These are phyloP conservation scores for Phenganax stokvisi DNA, from an alignment of 92 coral and sea anemone species.

Conservation along the genomic window DNA sequence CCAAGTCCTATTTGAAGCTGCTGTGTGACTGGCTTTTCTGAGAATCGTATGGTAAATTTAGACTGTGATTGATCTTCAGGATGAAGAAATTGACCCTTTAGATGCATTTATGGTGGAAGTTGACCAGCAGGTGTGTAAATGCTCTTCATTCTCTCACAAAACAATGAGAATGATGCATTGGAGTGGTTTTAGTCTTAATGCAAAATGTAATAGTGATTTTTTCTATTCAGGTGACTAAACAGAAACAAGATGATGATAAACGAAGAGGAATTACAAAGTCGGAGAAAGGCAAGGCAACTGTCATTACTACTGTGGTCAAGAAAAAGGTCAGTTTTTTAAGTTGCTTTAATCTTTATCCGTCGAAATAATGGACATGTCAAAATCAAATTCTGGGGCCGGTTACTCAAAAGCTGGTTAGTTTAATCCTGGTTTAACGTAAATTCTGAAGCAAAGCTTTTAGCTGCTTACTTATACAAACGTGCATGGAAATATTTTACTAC, in stretches of 20 bases:
- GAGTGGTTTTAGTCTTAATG: not conserved
- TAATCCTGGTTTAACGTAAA: too few relatives aligned
- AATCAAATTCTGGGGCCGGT: too few relatives aligned
- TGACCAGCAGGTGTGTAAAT: constrained; percentile 58
- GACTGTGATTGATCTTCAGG: constrained; percentile 35
- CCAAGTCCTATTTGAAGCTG: too few relatives aligned
- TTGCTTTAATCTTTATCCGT: too few relatives aligned
- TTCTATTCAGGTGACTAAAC: constrained; percentile 71
- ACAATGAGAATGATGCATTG: too few relatives aligned
- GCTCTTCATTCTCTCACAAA: too few relatives aligned
- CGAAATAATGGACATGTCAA: too few relatives aligned
- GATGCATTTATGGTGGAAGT: constrained; percentile 99
- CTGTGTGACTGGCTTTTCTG: not conserved
- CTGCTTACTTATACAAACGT: too few relatives aligned
- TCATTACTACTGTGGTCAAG: constrained; percentile 89
- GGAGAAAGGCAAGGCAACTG: constrained; percentile 72
- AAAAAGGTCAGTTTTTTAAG: constrained; percentile 44
- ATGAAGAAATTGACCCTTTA: constrained; percentile 74
- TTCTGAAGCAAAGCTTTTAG: too few relatives aligned
- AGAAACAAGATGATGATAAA: constrained; percentile 66
- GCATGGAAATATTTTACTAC: too few relatives aligned
- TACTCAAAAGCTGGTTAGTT: too few relatives aligned
- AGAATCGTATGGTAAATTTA: not conserved
- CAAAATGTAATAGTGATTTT: not conserved
- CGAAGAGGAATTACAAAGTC: constrained; percentile 54